Evolutionary conservation across 2,888 invertebrate species (phyloP).

Genomic region (Arrhopalites spinosus): DNA sequence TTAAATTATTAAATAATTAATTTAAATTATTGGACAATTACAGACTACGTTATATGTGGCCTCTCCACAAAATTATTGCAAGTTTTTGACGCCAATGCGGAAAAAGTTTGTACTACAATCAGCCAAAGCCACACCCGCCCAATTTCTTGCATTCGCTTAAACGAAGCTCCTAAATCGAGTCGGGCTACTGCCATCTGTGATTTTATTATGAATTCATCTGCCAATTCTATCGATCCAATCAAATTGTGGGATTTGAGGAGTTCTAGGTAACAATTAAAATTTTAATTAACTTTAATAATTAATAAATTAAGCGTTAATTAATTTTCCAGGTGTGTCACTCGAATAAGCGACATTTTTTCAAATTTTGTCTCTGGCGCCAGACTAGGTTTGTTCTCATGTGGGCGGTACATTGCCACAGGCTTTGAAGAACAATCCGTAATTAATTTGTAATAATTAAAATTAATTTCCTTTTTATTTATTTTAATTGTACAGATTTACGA

Average conservation of each 20-base stretch:
- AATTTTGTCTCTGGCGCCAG: slow-evolving; percentile 46
- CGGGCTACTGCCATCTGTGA: slow-evolving; percentile 42
- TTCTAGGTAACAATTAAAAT: slow-evolving; percentile 38
- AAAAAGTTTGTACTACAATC: slow-evolving; percentile 39
- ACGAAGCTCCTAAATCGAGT: slow-evolving; percentile 49
- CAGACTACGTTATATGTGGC: slow-evolving; percentile 48
- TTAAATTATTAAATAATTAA: too few species aligned
- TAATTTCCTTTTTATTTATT: neutral
- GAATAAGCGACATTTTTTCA: slow-evolving; percentile 49
- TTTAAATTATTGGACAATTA: too few species aligned
- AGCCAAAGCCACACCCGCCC: slow-evolving; percentile 48
- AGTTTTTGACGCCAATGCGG: slow-evolving; percentile 51
- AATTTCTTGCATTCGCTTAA: slow-evolving; percentile 50
- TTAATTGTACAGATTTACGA: neutral
- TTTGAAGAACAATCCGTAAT: slow-evolving; percentile 52
- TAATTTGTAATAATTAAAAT: neutral
- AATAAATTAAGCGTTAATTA: neutral
- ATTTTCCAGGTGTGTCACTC: slow-evolving; percentile 44
- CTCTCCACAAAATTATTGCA: slow-evolving; percentile 48
- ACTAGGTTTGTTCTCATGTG: slow-evolving; percentile 51
- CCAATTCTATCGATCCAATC: slow-evolving; percentile 45
- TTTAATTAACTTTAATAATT: neutral
- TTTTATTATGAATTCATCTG: slow-evolving; percentile 47
- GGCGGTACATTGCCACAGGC: slow-evolving; percentile 53
- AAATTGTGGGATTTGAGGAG: slow-evolving; percentile 53